Conservation (phyloP, 2,888 invertebrate genomes). For the Alentia gelatinosa region DNA sequence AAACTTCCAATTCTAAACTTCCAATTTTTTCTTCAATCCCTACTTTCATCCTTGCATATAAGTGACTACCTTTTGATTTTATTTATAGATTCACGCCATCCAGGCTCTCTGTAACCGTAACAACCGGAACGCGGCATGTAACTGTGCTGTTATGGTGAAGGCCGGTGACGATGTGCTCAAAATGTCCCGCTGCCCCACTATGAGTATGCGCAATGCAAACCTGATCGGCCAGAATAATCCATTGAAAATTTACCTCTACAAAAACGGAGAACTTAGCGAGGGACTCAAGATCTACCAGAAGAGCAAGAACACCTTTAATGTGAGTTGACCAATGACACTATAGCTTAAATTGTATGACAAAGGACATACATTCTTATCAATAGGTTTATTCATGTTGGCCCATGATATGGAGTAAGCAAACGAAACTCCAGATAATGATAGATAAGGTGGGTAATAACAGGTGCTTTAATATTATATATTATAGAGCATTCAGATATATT, state of each 20-base stretch:
- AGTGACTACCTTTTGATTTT: no score
- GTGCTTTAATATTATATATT: no score
- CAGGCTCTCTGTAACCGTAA: neutral
- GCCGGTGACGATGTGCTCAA: slow-evolving; percentile 29
- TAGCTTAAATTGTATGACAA: no score
- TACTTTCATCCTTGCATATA: no score
- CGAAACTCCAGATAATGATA: no score
- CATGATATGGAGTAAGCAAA: no score
- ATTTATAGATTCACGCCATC: neutral
- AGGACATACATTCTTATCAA: no score
- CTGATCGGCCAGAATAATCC: neutral
- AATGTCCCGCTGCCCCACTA: neutral
- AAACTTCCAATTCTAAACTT: no score
- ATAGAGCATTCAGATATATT: no score
- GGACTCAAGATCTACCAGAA: neutral
- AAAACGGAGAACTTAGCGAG: neutral
- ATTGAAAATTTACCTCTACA: neutral
- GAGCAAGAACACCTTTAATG: neutral
- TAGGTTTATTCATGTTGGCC: no score
- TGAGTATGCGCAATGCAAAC: neutral
- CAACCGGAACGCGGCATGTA: slow-evolving; percentile 2
- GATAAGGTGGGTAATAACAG: no score
- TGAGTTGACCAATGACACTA: neutral
- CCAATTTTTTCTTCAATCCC: no score
- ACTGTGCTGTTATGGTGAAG: slow-evolving; percentile 8